A percentile compares a stretch with the other conserved stretches of the same genome.
Conservation (phyloP, 2,888 invertebrate species). For the Agrilus cyanescens region DNA sequence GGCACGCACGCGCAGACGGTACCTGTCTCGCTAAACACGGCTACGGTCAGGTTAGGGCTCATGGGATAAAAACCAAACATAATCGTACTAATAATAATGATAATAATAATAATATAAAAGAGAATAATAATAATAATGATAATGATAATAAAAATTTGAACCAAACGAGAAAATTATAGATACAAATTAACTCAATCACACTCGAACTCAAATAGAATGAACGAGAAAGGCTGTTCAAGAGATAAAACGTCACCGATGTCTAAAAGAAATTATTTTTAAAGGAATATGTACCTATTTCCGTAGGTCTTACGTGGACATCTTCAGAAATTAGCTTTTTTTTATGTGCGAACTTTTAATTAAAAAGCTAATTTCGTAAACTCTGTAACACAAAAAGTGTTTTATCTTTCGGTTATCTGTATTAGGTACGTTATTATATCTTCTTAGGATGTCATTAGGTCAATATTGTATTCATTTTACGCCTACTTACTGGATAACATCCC, state of each 20-base stretch:
- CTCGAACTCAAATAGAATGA: constrained; percentile 18
- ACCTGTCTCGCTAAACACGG: constrained; percentile 89
- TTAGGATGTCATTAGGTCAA: too few species aligned
- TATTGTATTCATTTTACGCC: constrained; percentile 27
- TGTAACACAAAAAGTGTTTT: too few species aligned
- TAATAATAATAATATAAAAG: constrained; percentile 39
- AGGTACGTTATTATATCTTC: too few species aligned
- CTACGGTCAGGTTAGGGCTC: constrained; percentile 52
- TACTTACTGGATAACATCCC: constrained; percentile 69
- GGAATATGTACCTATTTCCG: too few species aligned
- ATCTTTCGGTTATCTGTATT: too few species aligned
- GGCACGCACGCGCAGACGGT: constrained; percentile 91
- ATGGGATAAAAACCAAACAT: constrained; percentile 44
- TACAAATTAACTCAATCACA: constrained; percentile 32
- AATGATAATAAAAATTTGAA: constrained; percentile 29
- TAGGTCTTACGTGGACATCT: too few species aligned
- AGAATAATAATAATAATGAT: constrained; percentile 34
- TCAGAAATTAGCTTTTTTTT: too few species aligned
- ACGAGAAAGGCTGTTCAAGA: constrained; percentile 10
- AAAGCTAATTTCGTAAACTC: too few species aligned
- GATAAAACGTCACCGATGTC: too few species aligned
- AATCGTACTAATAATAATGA: constrained; percentile 25
- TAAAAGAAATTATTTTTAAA: too few species aligned
- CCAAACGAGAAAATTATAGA: constrained; percentile 18
- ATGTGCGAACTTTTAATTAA: too few species aligned